Evolutionary conservation across 2,888 invertebrate species (phyloP).

Genomic region (Caenorhabditis macrosperma): DNA sequence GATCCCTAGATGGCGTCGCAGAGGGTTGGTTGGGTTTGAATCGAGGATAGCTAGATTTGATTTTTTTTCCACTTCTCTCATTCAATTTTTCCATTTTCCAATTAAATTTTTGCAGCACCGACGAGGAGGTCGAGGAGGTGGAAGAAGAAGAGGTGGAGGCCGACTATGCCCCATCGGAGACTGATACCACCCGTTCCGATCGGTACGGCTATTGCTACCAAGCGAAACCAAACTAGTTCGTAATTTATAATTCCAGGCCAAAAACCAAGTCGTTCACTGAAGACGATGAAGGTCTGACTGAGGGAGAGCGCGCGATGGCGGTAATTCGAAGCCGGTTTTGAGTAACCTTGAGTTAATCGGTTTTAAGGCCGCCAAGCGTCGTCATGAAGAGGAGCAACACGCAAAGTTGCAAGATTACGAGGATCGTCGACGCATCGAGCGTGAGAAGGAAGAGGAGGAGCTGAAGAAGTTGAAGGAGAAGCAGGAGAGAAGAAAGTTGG

Average conservation of each 20-base stretch:
- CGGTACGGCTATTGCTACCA: constrained; percentile 30
- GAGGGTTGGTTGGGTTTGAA: constrained; percentile 47
- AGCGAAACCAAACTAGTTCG: not conserved
- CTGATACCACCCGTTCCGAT: constrained; percentile 49
- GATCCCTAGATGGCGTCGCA: constrained; percentile 66
- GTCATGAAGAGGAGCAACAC: constrained; percentile 79
- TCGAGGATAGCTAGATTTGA: not conserved
- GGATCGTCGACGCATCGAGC: constrained; percentile 76
- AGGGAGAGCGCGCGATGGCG: constrained; percentile 75
- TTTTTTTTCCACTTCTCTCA: not conserved
- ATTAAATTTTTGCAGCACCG: constrained; percentile 62
- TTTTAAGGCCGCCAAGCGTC: constrained; percentile 76
- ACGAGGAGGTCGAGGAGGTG: constrained; percentile 70
- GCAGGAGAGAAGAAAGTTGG: constrained; percentile 77
- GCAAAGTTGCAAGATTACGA: constrained; percentile 79
- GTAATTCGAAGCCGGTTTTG: constrained; percentile 31
- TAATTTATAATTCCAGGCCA: constrained; percentile 42
- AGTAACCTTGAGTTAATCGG: not conserved
- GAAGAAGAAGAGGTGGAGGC: constrained; percentile 71
- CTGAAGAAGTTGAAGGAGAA: constrained; percentile 91
- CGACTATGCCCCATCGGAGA: constrained; percentile 44
- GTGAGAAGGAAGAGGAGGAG: constrained; percentile 79
- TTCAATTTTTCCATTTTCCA: not conserved
- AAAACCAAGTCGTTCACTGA: constrained; percentile 65
- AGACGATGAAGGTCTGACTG: constrained; percentile 68